Conservation (phyloP, 2,113 vertebrate species). For the Siniperca knerii region DNA sequence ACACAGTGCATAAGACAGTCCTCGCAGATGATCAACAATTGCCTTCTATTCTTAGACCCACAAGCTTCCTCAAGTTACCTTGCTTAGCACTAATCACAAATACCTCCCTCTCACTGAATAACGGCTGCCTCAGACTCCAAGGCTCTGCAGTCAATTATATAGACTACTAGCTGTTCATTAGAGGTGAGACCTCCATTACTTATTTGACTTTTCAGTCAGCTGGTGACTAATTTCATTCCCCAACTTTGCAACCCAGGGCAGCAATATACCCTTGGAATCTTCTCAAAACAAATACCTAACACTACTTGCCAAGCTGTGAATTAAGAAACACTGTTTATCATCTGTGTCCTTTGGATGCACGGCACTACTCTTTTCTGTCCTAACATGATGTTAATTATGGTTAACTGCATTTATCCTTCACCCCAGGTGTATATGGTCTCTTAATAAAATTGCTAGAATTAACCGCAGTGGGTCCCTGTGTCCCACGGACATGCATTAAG, state of each 20-base stretch:
- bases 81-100: slow-evolving; percentile 70
- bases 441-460: slow-evolving; percentile 41
- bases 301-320: slow-evolving; percentile 56
- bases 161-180: slow-evolving; percentile 74
- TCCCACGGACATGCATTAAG: slow-evolving; percentile 15
- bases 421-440: slow-evolving; percentile 16
- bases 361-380: slow-evolving; percentile 39
- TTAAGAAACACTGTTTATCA: slow-evolving; percentile 60
- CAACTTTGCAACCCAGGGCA: slow-evolving; percentile 54
- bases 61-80: slow-evolving; percentile 50
- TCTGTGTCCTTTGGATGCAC: slow-evolving; percentile 49
- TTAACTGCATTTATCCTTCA: slow-evolving; percentile 46
- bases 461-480: slow-evolving; percentile 29
- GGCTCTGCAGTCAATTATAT: slow-evolving; percentile 73
- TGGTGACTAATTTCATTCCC: slow-evolving; percentile 68
- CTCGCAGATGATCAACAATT: slow-evolving; percentile 75
- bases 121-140: slow-evolving; percentile 43
- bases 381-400: slow-evolving; percentile 17
- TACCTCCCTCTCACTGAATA: slow-evolving; percentile 42
- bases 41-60: slow-evolving; percentile 78
- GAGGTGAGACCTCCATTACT: slow-evolving; percentile 68
- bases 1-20: slow-evolving; percentile 68
- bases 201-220: slow-evolving; percentile 58
- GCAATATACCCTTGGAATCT: slow-evolving; percentile 34
- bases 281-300: slow-evolving; percentile 44